phyloP scores from a whole-genome alignment of 92 coral and sea anemone genomes.

The Pocillopora meandrina region DNA sequence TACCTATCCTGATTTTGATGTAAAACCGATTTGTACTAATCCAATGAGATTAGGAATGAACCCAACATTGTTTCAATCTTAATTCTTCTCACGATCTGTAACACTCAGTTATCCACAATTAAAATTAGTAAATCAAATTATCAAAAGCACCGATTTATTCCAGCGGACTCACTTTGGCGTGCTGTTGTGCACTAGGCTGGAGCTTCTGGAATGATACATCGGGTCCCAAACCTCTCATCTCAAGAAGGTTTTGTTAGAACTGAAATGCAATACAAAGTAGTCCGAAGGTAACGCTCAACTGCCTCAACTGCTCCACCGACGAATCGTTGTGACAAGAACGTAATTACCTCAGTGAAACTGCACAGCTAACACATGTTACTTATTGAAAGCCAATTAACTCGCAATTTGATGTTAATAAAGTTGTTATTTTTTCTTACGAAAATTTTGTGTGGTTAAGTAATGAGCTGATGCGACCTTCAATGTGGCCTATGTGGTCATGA shows the following conservation, averaged over 20 bases:
- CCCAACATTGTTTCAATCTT: not conserved
- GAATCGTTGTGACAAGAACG: not conserved
- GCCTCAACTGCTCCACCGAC: not conserved
- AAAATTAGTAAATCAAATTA: not conserved
- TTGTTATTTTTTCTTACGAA: no score
- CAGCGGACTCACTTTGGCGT: no score
- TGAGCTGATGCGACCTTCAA: no score
- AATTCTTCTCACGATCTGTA: not conserved
- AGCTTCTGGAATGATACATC: no score
- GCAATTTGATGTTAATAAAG: no score
- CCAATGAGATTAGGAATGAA: not conserved
- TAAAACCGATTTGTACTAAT: conserved; percentile 5
- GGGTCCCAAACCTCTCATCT: no score
- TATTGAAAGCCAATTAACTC: not conserved
- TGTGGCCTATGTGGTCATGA: no score
- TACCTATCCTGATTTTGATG: not conserved
- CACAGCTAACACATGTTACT: not conserved
- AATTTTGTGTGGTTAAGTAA: no score
- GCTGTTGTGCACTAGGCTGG: no score
- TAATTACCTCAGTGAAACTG: not conserved
- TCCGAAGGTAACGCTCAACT: no score
- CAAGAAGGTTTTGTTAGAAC: no score
- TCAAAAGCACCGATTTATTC: not conserved
- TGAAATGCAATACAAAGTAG: no score
- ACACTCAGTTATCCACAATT: not conserved